Evolutionary conservation across 2,113 vertebrate genomes (phyloP).

Genomic region (Carassius carassius): DNA sequence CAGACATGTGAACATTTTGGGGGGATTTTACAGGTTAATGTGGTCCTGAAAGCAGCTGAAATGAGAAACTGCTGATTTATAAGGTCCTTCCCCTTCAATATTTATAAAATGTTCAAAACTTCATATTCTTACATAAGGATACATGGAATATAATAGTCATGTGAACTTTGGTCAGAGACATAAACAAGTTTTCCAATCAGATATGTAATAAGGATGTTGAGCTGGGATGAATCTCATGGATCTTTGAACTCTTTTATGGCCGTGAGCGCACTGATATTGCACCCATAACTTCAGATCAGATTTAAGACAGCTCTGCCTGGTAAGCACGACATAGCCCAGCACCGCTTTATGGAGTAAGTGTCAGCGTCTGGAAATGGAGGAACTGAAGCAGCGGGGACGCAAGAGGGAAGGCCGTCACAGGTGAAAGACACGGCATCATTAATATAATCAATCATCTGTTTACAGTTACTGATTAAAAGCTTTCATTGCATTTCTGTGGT

Average conservation of each 20-base stretch:
- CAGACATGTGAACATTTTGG: neutral
- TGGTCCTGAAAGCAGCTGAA: neutral
- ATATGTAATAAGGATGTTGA: conserved; percentile 25
- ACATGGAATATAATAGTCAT: neutral
- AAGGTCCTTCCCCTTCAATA: neutral
- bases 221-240: conserved; percentile 27
- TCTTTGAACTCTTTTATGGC: conserved; percentile 70
- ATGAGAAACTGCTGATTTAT: neutral
- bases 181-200: conserved; percentile 19
- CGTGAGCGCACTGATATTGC: conserved; percentile 27
- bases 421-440: conserved; percentile 46
- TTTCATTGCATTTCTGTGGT: neutral
- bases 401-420: conserved; percentile 68
- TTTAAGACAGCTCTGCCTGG: conserved; percentile 2
- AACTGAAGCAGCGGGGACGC: conserved; percentile 63
- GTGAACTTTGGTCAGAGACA: conserved; percentile 4
- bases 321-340: neutral
- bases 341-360: conserved; percentile 24
- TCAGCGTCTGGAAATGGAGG: conserved; percentile 63
- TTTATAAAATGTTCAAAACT: neutral
- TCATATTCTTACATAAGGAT: neutral
- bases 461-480: neutral
- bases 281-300: conserved; percentile 44
- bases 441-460: neutral
- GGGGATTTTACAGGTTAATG: neutral